A percentile compares a stretch with the other conserved stretches of the same genome.
Conservation (phyloP, 2,113 vertebrate species). For the Dromiciops gliroides region DNA sequence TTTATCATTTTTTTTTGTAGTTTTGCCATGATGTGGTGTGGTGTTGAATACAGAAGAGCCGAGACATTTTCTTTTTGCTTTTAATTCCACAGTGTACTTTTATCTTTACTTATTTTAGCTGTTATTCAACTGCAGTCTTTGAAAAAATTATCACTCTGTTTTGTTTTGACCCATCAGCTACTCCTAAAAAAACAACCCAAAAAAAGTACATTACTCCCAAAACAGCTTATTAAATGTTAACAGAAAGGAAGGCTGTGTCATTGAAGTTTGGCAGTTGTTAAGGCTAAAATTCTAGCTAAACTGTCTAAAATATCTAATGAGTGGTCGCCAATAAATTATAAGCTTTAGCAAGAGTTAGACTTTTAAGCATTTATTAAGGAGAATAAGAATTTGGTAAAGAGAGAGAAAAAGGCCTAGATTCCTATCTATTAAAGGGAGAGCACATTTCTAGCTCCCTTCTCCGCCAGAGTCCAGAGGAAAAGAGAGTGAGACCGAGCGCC, state of each 20-base stretch:
- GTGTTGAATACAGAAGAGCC: constrained; percentile 19
- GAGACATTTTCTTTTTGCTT: neutral
- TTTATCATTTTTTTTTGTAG: constrained; percentile 17
- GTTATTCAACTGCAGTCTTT: constrained; percentile 14
- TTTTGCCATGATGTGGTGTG: neutral
- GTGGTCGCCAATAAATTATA: too few species aligned
- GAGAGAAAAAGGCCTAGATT: too few species aligned
- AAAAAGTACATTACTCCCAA: neutral
- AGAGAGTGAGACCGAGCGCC: too few species aligned
- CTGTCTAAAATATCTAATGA: too few species aligned
- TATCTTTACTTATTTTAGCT: constrained; percentile 12
- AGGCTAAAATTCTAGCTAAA: too few species aligned
- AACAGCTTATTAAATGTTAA: neutral
- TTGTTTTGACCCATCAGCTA: neutral
- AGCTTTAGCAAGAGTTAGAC: too few species aligned
- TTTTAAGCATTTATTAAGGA: too few species aligned
- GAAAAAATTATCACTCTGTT: neutral
- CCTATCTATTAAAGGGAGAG: too few species aligned
- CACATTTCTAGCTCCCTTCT: too few species aligned
- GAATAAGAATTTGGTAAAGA: too few species aligned
- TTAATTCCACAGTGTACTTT: neutral
- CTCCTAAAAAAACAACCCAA: neutral
- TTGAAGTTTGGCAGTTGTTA: neutral
- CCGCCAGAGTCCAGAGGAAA: too few species aligned
- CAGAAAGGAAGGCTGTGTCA: neutral